Percentiles rank a stretch among this genome's conserved stretches.
These are phyloP conservation scores for Limnephilus auricula DNA, from an alignment of 2,888 invertebrate genomes.

Conservation along the genomic window DNA sequence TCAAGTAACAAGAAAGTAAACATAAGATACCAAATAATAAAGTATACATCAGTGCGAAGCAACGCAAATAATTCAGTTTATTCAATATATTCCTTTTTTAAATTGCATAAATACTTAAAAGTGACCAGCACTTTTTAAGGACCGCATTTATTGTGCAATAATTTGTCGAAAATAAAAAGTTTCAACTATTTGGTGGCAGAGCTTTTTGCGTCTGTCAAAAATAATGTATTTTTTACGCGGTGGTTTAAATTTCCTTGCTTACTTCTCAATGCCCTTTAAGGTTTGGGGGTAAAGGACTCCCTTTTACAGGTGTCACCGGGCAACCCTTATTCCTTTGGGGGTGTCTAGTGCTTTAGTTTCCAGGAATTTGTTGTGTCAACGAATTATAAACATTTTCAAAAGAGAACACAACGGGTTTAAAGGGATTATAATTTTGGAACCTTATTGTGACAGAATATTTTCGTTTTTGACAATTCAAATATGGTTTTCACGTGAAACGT, in stretches of 20 bases:
- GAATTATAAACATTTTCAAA: background rate
- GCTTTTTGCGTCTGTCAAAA: background rate
- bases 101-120: background rate
- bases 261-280: background rate
- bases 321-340: constrained; percentile 3
- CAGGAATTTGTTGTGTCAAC: constrained; percentile 23
- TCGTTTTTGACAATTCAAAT: background rate
- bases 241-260: background rate
- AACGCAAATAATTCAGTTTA: background rate
- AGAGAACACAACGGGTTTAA: background rate
- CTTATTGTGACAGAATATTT: background rate
- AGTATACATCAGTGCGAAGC: background rate
- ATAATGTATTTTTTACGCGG: background rate
- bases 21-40: background rate
- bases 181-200: background rate
- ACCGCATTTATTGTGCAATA: background rate
- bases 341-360: constrained; percentile 3
- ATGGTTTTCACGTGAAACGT: background rate
- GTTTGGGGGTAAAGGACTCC: background rate
- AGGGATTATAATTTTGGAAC: background rate
- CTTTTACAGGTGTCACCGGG: constrained; percentile 20
- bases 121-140: background rate
- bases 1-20: background rate
- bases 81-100: background rate
- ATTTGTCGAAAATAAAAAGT: background rate